phyloP scores from a whole-genome alignment of 1,140 invertebrate genomes.

The Drosophila persimilis region DNA sequence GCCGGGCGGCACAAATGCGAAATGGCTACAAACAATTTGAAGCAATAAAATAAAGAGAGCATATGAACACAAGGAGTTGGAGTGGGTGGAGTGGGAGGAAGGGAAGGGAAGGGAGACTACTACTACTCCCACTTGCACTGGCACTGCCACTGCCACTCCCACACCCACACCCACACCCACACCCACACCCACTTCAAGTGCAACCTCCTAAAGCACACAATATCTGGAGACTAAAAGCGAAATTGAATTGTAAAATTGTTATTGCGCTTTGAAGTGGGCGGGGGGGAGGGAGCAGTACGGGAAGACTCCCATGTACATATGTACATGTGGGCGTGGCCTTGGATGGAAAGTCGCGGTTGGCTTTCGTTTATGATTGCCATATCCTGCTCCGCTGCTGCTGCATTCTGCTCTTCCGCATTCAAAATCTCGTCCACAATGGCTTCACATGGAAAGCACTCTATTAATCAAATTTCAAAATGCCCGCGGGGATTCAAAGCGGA shows the following conservation, averaged over 20 bases:
- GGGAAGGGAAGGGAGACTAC: not conserved
- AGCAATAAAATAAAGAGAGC: conserved; percentile 79
- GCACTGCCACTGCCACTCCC: not conserved
- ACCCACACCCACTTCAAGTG: conserved; percentile 15
- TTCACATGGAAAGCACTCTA: conserved; percentile 6
- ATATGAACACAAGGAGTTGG: conserved; percentile 19
- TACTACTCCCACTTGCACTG: conserved; percentile 17
- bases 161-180: conserved; percentile 32
- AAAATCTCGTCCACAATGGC: conserved; percentile 31
- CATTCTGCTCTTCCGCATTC: too few species aligned
- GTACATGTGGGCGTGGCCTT: not conserved
- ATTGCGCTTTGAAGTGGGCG: conserved; percentile 50
- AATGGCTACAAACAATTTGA: conserved; percentile 81
- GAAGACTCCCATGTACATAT: too few species aligned
- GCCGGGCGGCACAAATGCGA: conserved; percentile 78
- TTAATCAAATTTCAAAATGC: conserved; percentile 56
- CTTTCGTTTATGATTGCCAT: too few species aligned
- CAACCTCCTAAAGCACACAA: conserved; percentile 43
- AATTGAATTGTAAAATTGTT: conserved; percentile 80
- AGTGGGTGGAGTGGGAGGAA: not conserved
- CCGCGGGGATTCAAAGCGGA: not conserved
- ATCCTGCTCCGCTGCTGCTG: too few species aligned
- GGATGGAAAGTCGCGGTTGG: not conserved
- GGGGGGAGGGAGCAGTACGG: too few species aligned
- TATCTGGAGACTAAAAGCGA: conserved; percentile 71